A percentile compares a stretch with the other conserved stretches of the same genome.
phyloP scores from a whole-genome alignment of 2,888 invertebrate species.

The Griposia aprilina region DNA sequence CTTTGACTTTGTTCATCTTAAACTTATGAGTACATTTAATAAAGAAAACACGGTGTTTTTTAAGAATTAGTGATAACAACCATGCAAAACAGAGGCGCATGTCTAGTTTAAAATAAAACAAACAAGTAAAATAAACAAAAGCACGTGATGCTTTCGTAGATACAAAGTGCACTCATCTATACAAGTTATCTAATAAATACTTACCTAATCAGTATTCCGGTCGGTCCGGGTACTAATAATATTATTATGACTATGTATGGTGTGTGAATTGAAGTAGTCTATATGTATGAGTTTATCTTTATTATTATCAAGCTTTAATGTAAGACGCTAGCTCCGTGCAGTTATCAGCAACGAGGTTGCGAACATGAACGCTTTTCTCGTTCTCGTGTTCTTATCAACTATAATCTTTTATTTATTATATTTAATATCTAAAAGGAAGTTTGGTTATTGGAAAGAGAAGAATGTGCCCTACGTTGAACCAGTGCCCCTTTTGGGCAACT shows the following conservation, averaged over 20 bases:
- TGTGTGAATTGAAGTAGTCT: neutral
- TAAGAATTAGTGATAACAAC: too few species aligned
- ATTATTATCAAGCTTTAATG: neutral
- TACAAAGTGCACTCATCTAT: too few species aligned
- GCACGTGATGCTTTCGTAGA: too few species aligned
- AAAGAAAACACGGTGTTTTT: too few species aligned
- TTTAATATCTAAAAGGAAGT: conserved; percentile 55
- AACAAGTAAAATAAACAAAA: too few species aligned
- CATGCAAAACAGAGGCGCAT: too few species aligned
- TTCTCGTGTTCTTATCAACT: conserved; percentile 35
- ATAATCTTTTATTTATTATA: conserved; percentile 49
- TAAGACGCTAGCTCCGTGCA: neutral
- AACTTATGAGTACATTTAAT: too few species aligned
- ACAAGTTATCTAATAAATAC: neutral
- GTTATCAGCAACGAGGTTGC: conserved; percentile 3
- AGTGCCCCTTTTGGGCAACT: conserved; percentile 75
- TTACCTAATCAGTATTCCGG: conserved; percentile 13
- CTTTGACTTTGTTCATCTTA: too few species aligned
- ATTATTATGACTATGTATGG: neutral
- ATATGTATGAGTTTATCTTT: neutral
- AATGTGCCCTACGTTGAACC: conserved; percentile 73
- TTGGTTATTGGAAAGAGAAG: conserved; percentile 74
- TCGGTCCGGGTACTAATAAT: neutral
- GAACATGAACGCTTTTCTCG: conserved; percentile 49
- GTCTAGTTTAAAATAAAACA: too few species aligned